Evolutionary conservation across 2,888 invertebrate species (phyloP), one percentile per base, ranked within the genome.

Genomic region (Salpingus planirostris): DNA sequence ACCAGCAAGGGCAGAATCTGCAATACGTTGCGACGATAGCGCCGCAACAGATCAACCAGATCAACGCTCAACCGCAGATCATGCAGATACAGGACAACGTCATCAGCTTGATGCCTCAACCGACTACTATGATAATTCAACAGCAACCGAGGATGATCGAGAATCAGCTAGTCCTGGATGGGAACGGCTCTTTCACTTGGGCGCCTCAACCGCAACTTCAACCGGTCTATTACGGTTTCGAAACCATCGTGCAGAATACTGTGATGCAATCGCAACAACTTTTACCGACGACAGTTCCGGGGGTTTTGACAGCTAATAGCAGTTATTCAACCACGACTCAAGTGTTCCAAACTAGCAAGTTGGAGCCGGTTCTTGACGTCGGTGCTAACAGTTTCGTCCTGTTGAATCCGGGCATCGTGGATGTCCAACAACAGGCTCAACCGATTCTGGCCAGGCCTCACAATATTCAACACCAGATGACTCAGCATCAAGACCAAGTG

Each of bases 191-290:
- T 3, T 48, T 65, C 36, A 53, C 60, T 25, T 64, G 62, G 62
- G 39, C 51, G n/a, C 32, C 29, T 11, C 40, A 50, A 28, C 42
- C 46, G 2, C 42, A 49, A 7, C 78, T 78, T 10, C 83, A 83
- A 49, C 85, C 85, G 3, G 78, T 87, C 50, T 85, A 84, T 52
- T 86, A 86, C 49, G 86, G 86, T 1, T 68, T 87, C 42, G 87
- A 88, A 65, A 87, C 87, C 0, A 86, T 87, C 31, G 87, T 88
- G 2, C 86, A 86, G 60, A 88, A 87, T 53, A 87, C 87, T 3
- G 85, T 87, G 1, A 86, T 87, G 86, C 84, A 84, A n/a, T 86
- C 86, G 12, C 85, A 85, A 55, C 87, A 87, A 55, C 85, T 86
- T 55, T 78, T 87, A 10, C 80, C 86, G 2, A 82, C 83, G 2